Percentiles rank a stretch among this genome's conserved stretches.
Conservation (phyloP, 1,140 invertebrate genomes). For the Theocolax elegans region DNA sequence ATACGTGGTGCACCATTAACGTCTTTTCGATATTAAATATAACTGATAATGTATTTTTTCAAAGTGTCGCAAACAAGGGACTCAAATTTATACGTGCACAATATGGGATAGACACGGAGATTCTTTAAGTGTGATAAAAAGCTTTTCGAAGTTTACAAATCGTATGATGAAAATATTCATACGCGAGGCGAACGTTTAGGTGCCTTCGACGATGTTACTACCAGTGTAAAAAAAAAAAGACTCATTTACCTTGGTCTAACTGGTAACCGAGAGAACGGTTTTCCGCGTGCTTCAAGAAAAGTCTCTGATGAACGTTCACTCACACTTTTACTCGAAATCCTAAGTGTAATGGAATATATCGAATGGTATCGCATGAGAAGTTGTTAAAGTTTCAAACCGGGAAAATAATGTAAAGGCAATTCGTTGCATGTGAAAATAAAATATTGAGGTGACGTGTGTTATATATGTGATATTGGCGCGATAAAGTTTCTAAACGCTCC, state of each 20-base stretch:
- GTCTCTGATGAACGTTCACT: background rate
- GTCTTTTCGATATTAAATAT: constrained; percentile 8
- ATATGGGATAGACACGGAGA: background rate
- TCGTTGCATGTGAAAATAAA: constrained; percentile 22
- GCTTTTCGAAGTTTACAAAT: background rate
- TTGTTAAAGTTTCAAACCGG: constrained; percentile 25
- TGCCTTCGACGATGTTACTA: constrained; percentile 20
- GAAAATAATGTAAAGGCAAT: constrained; percentile 9
- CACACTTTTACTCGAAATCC: background rate
- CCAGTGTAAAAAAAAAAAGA: constrained; percentile 30
- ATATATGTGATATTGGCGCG: constrained; percentile 38
- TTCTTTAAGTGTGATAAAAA: constrained; percentile 10
- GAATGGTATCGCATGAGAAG: background rate
- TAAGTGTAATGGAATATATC: background rate
- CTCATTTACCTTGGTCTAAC: background rate
- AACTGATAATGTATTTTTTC: constrained; percentile 23
- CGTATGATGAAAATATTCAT: background rate
- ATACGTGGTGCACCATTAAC: background rate
- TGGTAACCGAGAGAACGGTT: background rate
- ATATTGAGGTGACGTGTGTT: constrained; percentile 17
- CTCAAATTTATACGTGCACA: background rate
- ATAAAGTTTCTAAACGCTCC: constrained; percentile 40
- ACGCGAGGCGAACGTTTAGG: constrained; percentile 2
- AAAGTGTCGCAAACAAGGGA: background rate
- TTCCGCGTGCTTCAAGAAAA: background rate